Percentiles rank a stretch among this genome's conserved stretches.
These are phyloP conservation scores for Schrankia costaestrigalis DNA, from an alignment of 2,888 invertebrate genomes.

Conservation along the genomic window DNA sequence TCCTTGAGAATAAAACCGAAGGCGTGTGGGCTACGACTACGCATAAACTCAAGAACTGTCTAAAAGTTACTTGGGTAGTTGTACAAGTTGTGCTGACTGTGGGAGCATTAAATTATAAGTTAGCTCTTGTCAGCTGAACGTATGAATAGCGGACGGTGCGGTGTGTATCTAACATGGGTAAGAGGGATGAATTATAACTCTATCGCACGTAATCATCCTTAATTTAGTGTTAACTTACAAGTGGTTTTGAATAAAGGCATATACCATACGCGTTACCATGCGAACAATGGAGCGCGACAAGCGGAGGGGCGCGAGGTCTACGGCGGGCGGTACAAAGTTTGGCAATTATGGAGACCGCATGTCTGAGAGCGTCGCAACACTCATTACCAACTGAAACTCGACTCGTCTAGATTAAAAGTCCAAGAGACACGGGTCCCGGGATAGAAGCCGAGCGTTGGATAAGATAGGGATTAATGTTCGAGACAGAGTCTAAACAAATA, in stretches of 20 bases:
- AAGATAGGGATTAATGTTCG: constrained; percentile 47
- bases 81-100: constrained; percentile 3
- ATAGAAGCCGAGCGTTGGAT: constrained; percentile 40
- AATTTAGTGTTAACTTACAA: constrained; percentile 41
- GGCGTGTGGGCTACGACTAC: constrained; percentile 10
- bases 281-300: constrained; percentile 74
- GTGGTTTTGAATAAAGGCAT: constrained; percentile 52
- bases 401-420: constrained; percentile 76
- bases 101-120: constrained; percentile 8
- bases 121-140: constrained; percentile 2
- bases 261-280: constrained; percentile 65
- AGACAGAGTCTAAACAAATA: constrained; percentile 44
- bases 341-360: constrained; percentile 80
- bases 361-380: constrained; percentile 77
- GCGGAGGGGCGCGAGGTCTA: constrained; percentile 56
- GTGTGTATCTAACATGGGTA: neutral
- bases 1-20: constrained; percentile 6
- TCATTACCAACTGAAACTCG: constrained; percentile 74
- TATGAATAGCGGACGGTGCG: constrained; percentile 1
- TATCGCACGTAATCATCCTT: constrained; percentile 28
- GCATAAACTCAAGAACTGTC: constrained; percentile 11
- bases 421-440: constrained; percentile 53
- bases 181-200: constrained; percentile 28
- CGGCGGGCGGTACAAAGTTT: constrained; percentile 73
- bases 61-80: too few species aligned